Conservation (phyloP, 2,113 vertebrate species). For the Ailurus styani region DNA sequence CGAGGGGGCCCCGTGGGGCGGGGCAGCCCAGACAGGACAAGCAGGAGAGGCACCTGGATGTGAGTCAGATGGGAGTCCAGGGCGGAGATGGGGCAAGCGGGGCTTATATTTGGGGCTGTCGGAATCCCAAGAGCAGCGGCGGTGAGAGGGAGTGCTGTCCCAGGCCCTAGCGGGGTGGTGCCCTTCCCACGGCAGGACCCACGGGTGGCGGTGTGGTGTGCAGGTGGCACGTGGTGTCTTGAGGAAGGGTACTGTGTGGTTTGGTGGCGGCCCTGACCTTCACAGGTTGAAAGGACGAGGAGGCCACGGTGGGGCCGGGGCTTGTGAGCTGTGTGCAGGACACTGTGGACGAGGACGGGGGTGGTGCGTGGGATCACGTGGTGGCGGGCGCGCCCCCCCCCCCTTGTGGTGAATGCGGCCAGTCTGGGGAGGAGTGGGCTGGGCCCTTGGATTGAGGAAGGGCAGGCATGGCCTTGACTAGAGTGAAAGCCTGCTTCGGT, state of each 20-base stretch:
- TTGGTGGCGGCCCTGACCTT: neutral
- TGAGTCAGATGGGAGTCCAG: neutral
- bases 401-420: neutral
- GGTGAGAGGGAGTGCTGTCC: neutral
- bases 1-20: neutral
- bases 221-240: neutral
- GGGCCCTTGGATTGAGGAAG: neutral
- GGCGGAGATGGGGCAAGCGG: too few relatives aligned
- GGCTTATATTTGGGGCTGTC: neutral
- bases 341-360: neutral
- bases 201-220: too few relatives aligned
- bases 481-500: neutral
- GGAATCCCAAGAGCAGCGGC: neutral
- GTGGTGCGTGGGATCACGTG: neutral
- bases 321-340: rapidly evolving
- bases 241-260: neutral
- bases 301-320: rapidly evolving
- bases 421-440: neutral
- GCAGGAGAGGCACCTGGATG: neutral
- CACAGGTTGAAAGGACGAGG: neutral
- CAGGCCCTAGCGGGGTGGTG: neutral
- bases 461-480: neutral
- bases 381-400: rapidly evolving
- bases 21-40: neutral
- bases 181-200: rapidly evolving